Percentiles rank a stretch among this genome's conserved stretches.
Conservation (phyloP, 37 sponge, comb jelly and placozoan genomes). For the Aplysina aerophoba region DNA sequence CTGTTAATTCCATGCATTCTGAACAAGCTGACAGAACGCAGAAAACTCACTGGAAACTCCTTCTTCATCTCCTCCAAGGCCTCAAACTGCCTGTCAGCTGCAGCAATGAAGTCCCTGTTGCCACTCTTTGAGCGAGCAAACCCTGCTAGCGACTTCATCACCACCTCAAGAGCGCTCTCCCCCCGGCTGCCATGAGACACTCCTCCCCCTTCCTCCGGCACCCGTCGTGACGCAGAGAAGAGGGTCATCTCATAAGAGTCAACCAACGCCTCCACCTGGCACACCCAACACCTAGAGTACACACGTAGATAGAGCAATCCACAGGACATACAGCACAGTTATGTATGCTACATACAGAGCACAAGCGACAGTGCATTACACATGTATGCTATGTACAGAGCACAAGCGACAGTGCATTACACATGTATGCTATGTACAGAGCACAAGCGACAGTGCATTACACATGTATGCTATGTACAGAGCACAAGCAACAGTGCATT, state of each 20-base stretch:
- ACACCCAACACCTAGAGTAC: background rate
- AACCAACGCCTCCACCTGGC: background rate
- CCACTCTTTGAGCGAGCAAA: background rate
- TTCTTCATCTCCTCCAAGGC: constrained; percentile 23
- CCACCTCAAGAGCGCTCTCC: constrained; percentile 10
- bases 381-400: too few relatives aligned
- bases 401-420: too few relatives aligned
- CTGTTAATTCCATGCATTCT: too few relatives aligned
- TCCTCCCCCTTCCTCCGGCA: background rate
- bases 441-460: too few relatives aligned
- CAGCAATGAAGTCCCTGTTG: background rate
- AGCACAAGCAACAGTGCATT: too few relatives aligned
- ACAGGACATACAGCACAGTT: too few relatives aligned
- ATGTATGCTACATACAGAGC: too few relatives aligned
- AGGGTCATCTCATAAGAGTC: constrained; percentile 5
- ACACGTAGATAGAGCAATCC: too few relatives aligned
- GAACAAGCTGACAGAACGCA: too few relatives aligned
- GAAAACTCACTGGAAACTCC: constrained; percentile 15
- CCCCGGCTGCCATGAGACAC: constrained; percentile 13
- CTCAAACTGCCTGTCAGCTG: background rate
- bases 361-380: too few relatives aligned
- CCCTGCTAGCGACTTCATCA: background rate
- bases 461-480: too few relatives aligned
- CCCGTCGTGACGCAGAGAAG: background rate
- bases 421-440: too few relatives aligned